Conservation (phyloP, 1,140 invertebrate genomes). For the Macrosteles quadrilineatus region DNA sequence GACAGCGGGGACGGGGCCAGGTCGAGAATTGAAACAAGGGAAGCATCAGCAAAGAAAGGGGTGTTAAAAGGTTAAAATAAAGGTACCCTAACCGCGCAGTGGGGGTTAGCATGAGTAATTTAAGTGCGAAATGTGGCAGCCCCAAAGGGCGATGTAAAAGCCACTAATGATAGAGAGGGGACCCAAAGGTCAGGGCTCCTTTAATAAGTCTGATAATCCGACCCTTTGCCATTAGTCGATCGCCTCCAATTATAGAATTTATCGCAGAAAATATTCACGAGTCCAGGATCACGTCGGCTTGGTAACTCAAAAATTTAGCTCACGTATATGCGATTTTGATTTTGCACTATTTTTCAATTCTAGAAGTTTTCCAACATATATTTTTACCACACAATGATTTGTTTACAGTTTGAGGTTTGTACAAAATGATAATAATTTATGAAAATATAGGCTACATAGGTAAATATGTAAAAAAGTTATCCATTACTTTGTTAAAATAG, state of each 20-base stretch:
- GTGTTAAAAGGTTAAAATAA: constrained; percentile 42
- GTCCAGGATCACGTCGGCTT: too few relatives aligned
- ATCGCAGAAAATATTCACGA: background rate
- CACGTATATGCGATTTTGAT: too few relatives aligned
- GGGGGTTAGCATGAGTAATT: constrained; percentile 22
- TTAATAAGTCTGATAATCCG: constrained; percentile 21
- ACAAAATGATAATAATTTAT: too few relatives aligned
- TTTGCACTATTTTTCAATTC: too few relatives aligned
- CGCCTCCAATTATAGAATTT: constrained; percentile 8
- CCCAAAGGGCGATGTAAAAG: constrained; percentile 30
- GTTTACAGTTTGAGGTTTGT: too few relatives aligned
- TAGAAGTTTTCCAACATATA: too few relatives aligned
- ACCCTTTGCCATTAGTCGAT: background rate
- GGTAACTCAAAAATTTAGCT: too few relatives aligned
- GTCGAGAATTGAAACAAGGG: constrained; percentile 35
- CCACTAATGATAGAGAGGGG: constrained; percentile 33
- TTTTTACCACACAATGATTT: too few relatives aligned
- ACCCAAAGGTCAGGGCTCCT: constrained; percentile 28
- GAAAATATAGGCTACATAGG: too few relatives aligned
- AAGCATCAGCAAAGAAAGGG: constrained; percentile 36
- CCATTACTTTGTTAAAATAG: too few relatives aligned
- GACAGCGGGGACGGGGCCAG: background rate
- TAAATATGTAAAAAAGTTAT: too few relatives aligned
- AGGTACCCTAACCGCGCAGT: constrained; percentile 32
- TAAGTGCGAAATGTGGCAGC: constrained; percentile 29